These are phyloP conservation scores for Desmodus rotundus DNA, from an alignment of 2,113 vertebrate genomes.

Conservation along the genomic window DNA sequence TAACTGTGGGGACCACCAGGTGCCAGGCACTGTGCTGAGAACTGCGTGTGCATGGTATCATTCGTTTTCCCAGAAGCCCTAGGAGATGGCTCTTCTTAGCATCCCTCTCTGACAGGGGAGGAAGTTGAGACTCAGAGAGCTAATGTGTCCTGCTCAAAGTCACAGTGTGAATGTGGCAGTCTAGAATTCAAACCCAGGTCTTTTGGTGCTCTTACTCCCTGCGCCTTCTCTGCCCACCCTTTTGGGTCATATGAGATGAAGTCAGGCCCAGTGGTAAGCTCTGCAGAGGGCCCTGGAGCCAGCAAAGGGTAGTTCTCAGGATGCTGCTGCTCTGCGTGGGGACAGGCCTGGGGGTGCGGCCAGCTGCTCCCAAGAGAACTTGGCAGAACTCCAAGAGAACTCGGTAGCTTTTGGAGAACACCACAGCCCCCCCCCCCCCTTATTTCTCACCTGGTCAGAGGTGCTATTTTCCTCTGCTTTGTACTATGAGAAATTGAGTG, in stretches of 20 bases:
- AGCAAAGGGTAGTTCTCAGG: not conserved
- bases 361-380: not conserved
- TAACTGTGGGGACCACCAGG: not conserved
- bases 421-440: not conserved
- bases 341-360: not conserved
- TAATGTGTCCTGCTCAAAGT: not conserved
- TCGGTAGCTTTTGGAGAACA: not conserved
- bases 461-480: not conserved
- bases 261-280: not conserved
- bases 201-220: not conserved
- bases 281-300: not conserved
- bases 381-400: not conserved
- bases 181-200: not conserved
- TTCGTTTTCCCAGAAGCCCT: not conserved
- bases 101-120: not conserved
- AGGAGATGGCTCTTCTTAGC: not conserved
- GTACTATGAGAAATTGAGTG: not conserved
- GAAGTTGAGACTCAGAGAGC: not conserved
- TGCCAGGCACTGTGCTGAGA: not conserved
- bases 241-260: not conserved
- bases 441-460: not conserved
- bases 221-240: not conserved
- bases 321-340: not conserved
- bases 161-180: not conserved
- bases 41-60: rapidly evolving